Percentiles rank a stretch among this genome's conserved stretches.
These are phyloP conservation scores for Mustela erminea DNA, from an alignment of 2,797 vertebrate species.

Conservation along the genomic window DNA sequence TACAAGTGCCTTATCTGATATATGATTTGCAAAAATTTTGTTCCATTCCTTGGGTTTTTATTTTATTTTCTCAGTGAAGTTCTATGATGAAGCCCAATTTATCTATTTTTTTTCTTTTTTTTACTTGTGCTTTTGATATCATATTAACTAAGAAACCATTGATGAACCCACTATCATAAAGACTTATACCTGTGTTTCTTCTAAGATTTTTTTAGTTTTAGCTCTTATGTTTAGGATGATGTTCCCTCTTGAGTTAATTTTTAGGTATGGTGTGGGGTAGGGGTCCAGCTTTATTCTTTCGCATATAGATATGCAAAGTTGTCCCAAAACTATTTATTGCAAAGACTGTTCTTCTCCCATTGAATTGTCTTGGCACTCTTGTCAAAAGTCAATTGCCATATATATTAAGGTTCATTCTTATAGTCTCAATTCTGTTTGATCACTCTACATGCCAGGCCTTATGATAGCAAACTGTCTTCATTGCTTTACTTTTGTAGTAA, in stretches of 20 bases:
- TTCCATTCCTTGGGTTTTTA: neutral
- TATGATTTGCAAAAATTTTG: neutral
- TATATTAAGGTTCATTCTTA: neutral
- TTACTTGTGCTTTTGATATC: neutral
- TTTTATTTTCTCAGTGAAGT: neutral
- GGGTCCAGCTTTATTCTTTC: neutral
- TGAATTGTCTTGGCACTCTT: neutral
- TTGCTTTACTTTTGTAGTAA: neutral
- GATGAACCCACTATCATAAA: neutral
- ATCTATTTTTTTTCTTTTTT: neutral
- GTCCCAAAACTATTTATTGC: neutral
- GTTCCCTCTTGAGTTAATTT: neutral
- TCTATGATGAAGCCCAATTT: neutral
- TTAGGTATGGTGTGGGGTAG: neutral
- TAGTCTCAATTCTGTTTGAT: neutral
- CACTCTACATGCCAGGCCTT: neutral
- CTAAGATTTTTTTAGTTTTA: neutral
- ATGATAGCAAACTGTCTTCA: neutral
- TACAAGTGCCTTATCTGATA: neutral
- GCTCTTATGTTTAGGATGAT: neutral
- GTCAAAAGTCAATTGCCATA: neutral
- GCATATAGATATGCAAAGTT: neutral
- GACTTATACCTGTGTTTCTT: neutral
- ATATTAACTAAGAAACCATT: neutral
- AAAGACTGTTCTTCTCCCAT: neutral